phyloP scores from a whole-genome alignment of 1,140 invertebrate species.

The Zaprionus vittiger region DNA sequence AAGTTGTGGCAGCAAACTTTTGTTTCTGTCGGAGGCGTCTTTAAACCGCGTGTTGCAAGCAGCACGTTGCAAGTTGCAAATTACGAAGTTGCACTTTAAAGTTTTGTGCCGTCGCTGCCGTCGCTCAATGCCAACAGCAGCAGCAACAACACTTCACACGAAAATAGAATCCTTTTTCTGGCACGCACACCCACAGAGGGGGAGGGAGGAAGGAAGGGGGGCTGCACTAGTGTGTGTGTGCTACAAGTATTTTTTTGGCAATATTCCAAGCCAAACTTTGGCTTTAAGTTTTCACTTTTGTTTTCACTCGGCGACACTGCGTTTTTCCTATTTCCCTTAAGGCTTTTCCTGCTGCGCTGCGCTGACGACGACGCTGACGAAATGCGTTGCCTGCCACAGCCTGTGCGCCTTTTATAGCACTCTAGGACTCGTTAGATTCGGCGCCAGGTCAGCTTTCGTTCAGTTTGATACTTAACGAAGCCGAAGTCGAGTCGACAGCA shows the following conservation, averaged over 20 bases:
- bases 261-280: constrained; percentile 41
- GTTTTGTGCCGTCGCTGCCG: constrained; percentile 20
- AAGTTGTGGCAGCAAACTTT: background rate
- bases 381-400: constrained; percentile 48
- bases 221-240: constrained; percentile 10
- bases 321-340: background rate
- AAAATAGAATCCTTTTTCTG: constrained; percentile 68
- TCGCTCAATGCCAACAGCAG: constrained; percentile 49
- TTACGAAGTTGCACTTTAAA: constrained; percentile 22
- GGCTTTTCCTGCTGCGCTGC: constrained; percentile 2
- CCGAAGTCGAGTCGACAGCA: constrained; percentile 6
- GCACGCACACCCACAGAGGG: constrained; percentile 19
- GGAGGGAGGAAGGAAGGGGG: background rate
- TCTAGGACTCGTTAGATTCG: constrained; percentile 59
- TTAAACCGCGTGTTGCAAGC: constrained; percentile 34
- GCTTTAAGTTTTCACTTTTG: constrained; percentile 72
- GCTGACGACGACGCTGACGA: constrained; percentile 48
- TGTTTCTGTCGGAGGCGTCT: constrained; percentile 5
- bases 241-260: constrained; percentile 33
- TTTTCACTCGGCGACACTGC: constrained; percentile 51
- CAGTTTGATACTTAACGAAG: constrained; percentile 27
- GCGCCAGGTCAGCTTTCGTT: constrained; percentile 35
- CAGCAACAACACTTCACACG: constrained; percentile 54
- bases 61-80: constrained; percentile 13
- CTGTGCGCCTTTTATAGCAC: constrained; percentile 61